phyloP scores from a whole-genome alignment of 1,140 invertebrate species.

The Aphelenchoides besseyi region DNA sequence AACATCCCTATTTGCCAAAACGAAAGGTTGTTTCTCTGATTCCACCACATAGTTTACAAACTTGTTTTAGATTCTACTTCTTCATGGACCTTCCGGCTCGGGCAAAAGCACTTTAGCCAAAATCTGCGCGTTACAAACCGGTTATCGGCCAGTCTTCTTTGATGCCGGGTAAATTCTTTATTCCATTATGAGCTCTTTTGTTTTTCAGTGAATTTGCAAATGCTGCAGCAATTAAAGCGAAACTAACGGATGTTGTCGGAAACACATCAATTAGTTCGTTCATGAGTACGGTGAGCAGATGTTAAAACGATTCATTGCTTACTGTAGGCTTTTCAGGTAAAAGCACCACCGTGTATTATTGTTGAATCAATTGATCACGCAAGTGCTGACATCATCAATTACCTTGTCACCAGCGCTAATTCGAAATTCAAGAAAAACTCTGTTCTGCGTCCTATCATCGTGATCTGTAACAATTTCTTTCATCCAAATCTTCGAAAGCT shows the following conservation, averaged over 20 bases:
- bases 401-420: not conserved
- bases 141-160: conserved; percentile 7
- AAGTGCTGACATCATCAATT: conserved; percentile 5
- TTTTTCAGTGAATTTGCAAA: conserved; percentile 9
- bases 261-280: not conserved
- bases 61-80: conserved; percentile 21
- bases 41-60: not conserved
- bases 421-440: not conserved
- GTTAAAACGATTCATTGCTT: not conserved
- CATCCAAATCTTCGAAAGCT: not conserved
- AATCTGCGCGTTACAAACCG: conserved; percentile 1
- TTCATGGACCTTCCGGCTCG: conserved; percentile 4
- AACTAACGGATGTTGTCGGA: not conserved
- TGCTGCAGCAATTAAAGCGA: not conserved
- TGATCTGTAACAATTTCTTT: conserved; percentile 14
- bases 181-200: not conserved
- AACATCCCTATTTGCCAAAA: conserved; percentile 1
- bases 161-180: conserved; percentile 2
- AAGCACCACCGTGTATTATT: conserved; percentile 1
- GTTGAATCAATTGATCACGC: conserved; percentile 9
- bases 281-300: not conserved
- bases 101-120: conserved; percentile 7
- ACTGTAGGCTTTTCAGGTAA: not conserved
- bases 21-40: conserved; percentile 11
- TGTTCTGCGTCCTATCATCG: conserved; percentile 12